Percentiles rank a stretch among this genome's conserved stretches.
Evolutionary conservation across 30 jellyfish, hydroid and myxozoan species (phyloP).

Genomic region (Rhopilema esculentum): DNA sequence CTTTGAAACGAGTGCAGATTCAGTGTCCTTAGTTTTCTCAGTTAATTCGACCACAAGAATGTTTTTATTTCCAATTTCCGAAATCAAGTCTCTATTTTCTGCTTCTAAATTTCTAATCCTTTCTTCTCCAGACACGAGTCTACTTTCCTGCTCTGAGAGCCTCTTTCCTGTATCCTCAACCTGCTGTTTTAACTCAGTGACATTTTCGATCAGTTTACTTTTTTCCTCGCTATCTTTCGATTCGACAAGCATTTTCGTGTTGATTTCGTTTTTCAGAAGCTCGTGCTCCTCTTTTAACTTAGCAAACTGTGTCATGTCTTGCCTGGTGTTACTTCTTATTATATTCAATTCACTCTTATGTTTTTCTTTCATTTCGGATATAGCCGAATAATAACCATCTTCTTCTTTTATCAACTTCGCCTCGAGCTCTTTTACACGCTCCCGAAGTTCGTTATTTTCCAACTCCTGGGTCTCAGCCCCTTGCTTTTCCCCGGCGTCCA

Average conservation of each 20-base stretch:
- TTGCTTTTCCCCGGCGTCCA: slow-evolving; percentile 19
- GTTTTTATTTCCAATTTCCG: background rate
- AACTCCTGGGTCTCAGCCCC: background rate
- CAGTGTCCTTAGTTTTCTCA: slow-evolving; percentile 29
- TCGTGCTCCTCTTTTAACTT: slow-evolving; percentile 67
- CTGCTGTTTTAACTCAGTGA: slow-evolving; percentile 10
- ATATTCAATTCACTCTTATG: slow-evolving; percentile 67
- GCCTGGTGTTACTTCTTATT: slow-evolving; percentile 33
- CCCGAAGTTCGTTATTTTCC: slow-evolving; percentile 34
- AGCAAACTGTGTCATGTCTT: slow-evolving; percentile 18
- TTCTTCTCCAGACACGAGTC: slow-evolving; percentile 7
- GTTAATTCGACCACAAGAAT: slow-evolving; percentile 7
- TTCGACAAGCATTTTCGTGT: slow-evolving; percentile 10
- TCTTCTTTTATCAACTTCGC: slow-evolving; percentile 74
- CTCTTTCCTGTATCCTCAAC: slow-evolving; percentile 7
- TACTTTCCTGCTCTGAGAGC: slow-evolving; percentile 7
- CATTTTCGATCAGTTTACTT: slow-evolving; percentile 4
- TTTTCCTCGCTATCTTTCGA: background rate
- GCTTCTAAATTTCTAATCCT: slow-evolving; percentile 4
- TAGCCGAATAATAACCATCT: slow-evolving; percentile 61
- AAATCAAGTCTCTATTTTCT: background rate
- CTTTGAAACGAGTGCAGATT: background rate
- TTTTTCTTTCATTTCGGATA: slow-evolving; percentile 78
- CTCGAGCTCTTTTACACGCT: slow-evolving; percentile 57
- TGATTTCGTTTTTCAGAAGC: slow-evolving; percentile 42